Percentiles rank a stretch among this genome's conserved stretches.
phyloP scores from a whole-genome alignment of 2,113 vertebrate genomes.

The Oryzias celebensis region DNA sequence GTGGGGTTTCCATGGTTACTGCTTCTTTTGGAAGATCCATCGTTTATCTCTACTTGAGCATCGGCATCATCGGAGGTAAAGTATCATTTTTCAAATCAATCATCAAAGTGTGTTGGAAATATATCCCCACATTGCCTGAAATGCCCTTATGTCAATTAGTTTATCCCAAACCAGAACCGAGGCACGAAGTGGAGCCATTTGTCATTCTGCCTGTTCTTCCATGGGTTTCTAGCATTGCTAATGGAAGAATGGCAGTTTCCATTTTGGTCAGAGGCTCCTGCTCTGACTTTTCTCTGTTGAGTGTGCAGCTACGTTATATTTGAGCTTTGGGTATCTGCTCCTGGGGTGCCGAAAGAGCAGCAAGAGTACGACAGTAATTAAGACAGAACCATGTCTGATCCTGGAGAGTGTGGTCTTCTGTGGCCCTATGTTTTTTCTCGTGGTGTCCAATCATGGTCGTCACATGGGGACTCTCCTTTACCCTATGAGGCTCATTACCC shows the following conservation, averaged over 20 bases:
- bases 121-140: no score
- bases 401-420: conserved; percentile 50
- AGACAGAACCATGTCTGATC: conserved; percentile 58
- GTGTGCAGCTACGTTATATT: conserved; percentile 10
- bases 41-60: conserved; percentile 80
- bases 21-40: conserved; percentile 82
- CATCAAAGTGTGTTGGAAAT: not conserved
- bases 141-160: not conserved
- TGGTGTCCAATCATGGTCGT: conserved; percentile 60
- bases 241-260: conserved; percentile 7
- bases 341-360: conserved; percentile 41
- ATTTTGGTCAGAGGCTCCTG: conserved; percentile 26
- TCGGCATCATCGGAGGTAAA: conserved; percentile 82
- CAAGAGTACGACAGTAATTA: conserved; percentile 69
- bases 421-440: conserved; percentile 50
- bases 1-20: conserved; percentile 76
- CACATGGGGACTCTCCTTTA: conserved; percentile 53
- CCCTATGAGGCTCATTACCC: conserved; percentile 80
- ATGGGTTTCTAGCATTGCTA: conserved; percentile 1
- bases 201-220: conserved; percentile 6
- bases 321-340: conserved; percentile 36
- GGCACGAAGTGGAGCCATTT: conserved; percentile 14
- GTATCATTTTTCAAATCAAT: not conserved
- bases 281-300: conserved; percentile 28
- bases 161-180: conserved; percentile 7